Conservation (phyloP, 2,113 vertebrate genomes). For the Mesembrinibis cayennensis region DNA sequence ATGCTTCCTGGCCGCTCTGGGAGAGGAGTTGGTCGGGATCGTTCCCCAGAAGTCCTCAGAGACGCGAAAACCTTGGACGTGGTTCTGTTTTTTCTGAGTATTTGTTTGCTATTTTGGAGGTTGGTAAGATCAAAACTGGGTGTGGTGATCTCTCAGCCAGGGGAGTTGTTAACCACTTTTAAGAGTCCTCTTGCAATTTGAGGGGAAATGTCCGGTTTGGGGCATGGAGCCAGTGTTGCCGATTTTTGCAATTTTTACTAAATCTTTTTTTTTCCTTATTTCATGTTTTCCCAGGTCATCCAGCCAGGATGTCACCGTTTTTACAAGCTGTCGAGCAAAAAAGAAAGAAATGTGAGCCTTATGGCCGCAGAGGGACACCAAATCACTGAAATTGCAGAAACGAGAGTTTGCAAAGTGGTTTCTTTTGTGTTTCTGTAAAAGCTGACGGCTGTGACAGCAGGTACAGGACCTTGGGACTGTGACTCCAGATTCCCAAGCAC, state of each 20-base stretch:
- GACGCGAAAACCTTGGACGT: rapidly evolving
- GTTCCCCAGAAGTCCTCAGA: not conserved
- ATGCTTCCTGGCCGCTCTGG: not conserved
- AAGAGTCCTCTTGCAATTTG: not conserved
- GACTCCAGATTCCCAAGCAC: not conserved
- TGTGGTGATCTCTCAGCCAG: not conserved
- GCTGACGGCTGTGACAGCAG: not conserved
- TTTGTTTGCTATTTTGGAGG: not conserved
- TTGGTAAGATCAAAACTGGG: not conserved
- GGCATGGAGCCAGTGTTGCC: rapidly evolving
- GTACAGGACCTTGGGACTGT: rapidly evolving
- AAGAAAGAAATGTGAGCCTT: not conserved
- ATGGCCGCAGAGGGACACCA: not conserved
- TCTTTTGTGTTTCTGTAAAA: not conserved
- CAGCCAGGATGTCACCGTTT: not conserved
- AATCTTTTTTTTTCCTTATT: too few species aligned
- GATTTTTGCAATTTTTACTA: not conserved
- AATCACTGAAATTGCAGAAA: not conserved
- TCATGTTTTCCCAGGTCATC: not conserved
- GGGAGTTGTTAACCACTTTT: not conserved
- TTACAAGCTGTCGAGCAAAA: not conserved
- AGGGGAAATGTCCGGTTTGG: not conserved
- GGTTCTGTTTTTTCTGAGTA: not conserved
- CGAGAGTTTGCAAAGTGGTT: not conserved
- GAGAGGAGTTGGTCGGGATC: rapidly evolving